phyloP scores from a whole-genome alignment of 2,797 vertebrate genomes.

The Oreochromis mossambicus region DNA sequence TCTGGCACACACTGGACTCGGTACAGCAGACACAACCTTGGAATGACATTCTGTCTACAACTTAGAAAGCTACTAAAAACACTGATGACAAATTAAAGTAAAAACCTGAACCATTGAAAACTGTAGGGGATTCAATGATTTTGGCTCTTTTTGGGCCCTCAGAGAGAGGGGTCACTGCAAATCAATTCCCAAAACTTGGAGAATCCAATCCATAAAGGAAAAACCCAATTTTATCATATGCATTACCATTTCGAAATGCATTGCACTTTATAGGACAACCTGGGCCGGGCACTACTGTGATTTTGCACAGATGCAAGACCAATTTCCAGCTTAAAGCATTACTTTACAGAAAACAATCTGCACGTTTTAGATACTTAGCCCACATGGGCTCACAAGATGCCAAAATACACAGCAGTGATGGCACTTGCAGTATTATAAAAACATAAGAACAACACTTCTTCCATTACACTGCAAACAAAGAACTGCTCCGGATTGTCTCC shows the following conservation, averaged over 20 bases:
- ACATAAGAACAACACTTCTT: not conserved
- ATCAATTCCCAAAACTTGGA: not conserved
- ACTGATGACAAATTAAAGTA: not conserved
- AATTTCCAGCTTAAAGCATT: not conserved
- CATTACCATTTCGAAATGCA: not conserved
- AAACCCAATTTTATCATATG: not conserved
- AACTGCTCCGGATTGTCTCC: not conserved
- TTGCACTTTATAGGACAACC: not conserved
- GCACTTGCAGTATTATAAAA: not conserved
- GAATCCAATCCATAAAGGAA: not conserved
- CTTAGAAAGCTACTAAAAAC: not conserved
- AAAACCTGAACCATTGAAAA: fast-evolving
- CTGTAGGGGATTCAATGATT: not conserved
- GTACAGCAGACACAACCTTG: not conserved
- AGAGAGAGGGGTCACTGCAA: not conserved
- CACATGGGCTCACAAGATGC: not conserved
- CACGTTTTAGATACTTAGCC: not conserved
- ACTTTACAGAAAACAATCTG: not conserved
- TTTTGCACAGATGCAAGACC: not conserved
- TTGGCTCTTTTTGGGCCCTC: not conserved
- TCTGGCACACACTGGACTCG: not conserved
- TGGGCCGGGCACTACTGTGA: fast-evolving
- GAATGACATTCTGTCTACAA: not conserved
- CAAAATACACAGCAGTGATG: not conserved
- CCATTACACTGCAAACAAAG: not conserved